Percentiles rank a stretch among this genome's conserved stretches.
phyloP scores from a whole-genome alignment of 2,113 vertebrate genomes.

The Hyaena hyaena region DNA sequence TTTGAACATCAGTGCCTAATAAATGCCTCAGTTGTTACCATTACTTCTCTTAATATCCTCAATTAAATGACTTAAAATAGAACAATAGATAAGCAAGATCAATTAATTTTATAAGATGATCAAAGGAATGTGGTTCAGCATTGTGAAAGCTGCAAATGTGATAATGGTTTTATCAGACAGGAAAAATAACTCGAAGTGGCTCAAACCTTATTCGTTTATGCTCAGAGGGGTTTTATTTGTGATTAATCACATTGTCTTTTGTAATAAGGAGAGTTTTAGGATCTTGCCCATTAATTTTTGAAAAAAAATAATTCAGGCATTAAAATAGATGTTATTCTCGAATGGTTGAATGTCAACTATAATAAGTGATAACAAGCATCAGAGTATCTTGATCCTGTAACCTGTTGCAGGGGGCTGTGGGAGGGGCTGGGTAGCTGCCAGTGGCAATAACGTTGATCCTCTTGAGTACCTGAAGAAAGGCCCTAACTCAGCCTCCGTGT shows the following conservation, averaged over 20 bases:
- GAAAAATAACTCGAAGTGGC: conserved; percentile 86
- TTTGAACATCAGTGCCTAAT: conserved; percentile 86
- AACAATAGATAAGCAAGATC: conserved; percentile 95
- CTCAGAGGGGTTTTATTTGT: conserved; percentile 88
- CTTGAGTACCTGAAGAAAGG: background rate
- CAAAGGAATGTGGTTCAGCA: conserved; percentile 89
- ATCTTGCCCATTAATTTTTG: conserved; percentile 84
- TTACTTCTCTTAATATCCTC: conserved; percentile 94
- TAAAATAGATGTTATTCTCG: conserved; percentile 70
- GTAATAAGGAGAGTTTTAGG: conserved; percentile 84
- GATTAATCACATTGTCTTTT: conserved; percentile 86
- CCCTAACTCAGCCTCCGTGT: background rate
- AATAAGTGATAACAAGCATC: conserved; percentile 71
- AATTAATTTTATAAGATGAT: conserved; percentile 92
- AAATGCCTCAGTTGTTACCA: conserved; percentile 91
- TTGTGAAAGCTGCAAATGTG: conserved; percentile 87
- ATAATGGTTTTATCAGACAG: conserved; percentile 88
- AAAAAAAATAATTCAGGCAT: conserved; percentile 55
- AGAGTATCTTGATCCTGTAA: background rate
- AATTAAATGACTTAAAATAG: conserved; percentile 94
- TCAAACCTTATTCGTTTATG: conserved; percentile 85
- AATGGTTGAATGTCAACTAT: conserved; percentile 55
- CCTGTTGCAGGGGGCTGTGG: background rate
- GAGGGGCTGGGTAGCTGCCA: background rate
- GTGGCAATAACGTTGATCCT: conserved; percentile 13